Evolutionary conservation across 2,113 vertebrate species (phyloP).

Genomic region (Sclerurus mexicanus): DNA sequence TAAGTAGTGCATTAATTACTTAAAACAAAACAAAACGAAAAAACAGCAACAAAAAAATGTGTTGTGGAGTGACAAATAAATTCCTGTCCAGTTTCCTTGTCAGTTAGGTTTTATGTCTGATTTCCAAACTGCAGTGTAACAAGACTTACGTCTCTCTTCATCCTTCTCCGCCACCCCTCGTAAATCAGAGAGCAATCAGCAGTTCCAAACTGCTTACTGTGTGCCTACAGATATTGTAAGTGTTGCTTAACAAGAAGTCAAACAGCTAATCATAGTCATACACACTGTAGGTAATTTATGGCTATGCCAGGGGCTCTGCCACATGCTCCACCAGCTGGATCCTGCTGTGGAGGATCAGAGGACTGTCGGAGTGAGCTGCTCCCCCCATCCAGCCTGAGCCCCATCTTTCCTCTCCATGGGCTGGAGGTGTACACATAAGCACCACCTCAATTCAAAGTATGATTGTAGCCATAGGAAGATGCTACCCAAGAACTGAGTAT

Average conservation of each 20-base stretch:
- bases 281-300: slow-evolving; percentile 5
- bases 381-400: not conserved
- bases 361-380: not conserved
- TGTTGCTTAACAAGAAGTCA: slow-evolving; percentile 46
- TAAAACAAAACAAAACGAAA: too few relatives aligned
- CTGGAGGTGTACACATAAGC: not conserved
- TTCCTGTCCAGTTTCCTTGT: not conserved
- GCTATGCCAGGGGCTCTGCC: not conserved
- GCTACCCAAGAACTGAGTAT: not conserved
- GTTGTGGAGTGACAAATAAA: not conserved
- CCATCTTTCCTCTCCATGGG: not conserved
- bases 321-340: not conserved
- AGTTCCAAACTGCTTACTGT: not conserved
- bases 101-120: not conserved
- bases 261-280: slow-evolving; percentile 28
- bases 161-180: not conserved
- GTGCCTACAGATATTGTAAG: slow-evolving; percentile 15
- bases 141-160: not conserved
- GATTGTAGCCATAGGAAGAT: not conserved
- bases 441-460: not conserved
- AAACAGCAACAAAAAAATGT: not conserved
- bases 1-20: not conserved
- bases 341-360: not conserved
- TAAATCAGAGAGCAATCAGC: slow-evolving; percentile 30
- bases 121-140: not conserved